A percentile compares a stretch with the other conserved stretches of the same genome.
Conservation (phyloP, 2,888 invertebrate genomes). For the Himalopsyche japonica region DNA sequence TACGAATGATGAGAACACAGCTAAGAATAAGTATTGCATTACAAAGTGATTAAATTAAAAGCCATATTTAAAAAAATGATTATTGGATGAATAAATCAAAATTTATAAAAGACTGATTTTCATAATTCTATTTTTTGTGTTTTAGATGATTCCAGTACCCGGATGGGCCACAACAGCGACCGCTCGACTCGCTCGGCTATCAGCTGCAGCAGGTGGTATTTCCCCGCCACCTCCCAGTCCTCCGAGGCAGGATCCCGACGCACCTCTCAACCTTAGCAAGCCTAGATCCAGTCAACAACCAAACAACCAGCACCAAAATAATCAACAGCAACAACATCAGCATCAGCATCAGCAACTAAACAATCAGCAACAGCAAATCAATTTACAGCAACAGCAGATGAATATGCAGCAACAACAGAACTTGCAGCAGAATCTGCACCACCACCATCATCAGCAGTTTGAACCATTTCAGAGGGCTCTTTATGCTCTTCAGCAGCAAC, state of each 20-base stretch:
- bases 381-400: conserved; percentile 53
- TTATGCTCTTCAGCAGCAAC: conserved; percentile 50
- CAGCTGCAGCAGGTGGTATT: conserved; percentile 34
- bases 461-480: conserved; percentile 34
- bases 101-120: too few species aligned
- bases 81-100: too few species aligned
- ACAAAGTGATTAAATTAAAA: too few species aligned
- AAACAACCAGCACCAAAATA: conserved; percentile 59
- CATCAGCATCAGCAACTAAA: conserved; percentile 60
- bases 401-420: conserved; percentile 57
- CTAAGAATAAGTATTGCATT: too few species aligned
- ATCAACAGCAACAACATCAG: conserved; percentile 57
- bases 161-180: conserved; percentile 21
- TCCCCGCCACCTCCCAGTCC: conserved; percentile 45
- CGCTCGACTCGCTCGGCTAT: not conserved
- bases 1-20: too few species aligned
- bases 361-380: conserved; percentile 50
- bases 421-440: conserved; percentile 47
- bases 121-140: not conserved
- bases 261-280: conserved; percentile 87
- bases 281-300: conserved; percentile 56
- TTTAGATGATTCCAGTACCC: conserved; percentile 35
- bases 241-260: conserved; percentile 68
- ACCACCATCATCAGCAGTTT: conserved; percentile 21
- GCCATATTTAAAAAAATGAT: too few species aligned